Evolutionary conservation across 2,113 vertebrate species (phyloP).

Genomic region (Eretmochelys imbricata): DNA sequence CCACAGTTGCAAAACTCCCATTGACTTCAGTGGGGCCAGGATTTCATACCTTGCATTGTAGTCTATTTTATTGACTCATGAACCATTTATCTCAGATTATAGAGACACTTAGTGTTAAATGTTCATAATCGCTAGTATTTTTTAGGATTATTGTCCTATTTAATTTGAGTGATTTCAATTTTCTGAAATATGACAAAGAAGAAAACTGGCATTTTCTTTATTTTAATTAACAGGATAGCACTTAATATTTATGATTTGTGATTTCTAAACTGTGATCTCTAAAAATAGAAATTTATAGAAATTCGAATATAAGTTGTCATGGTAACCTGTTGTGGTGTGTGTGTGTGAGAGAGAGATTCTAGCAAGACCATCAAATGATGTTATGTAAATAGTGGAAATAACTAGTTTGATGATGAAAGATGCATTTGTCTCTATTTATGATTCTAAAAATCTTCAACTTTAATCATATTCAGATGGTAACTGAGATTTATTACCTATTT

Average conservation of each 20-base stretch:
- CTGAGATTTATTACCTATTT: not conserved
- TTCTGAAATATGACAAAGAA: not conserved
- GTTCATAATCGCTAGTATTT: slow-evolving; percentile 18
- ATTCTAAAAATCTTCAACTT: not conserved
- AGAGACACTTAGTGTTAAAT: slow-evolving; percentile 22
- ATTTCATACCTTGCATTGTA: not conserved
- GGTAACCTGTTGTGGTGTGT: slow-evolving; percentile 76
- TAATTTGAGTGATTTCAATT: slow-evolving; percentile 21
- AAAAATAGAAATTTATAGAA: slow-evolving; percentile 81
- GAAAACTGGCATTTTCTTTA: slow-evolving; percentile 14
- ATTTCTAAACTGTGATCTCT: slow-evolving; percentile 70
- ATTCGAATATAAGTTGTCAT: slow-evolving; percentile 81
- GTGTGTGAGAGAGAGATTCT: slow-evolving; percentile 33
- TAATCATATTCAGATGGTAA: not conserved
- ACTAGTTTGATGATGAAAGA: slow-evolving; percentile 31
- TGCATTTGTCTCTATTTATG: not conserved
- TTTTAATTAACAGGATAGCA: slow-evolving; percentile 44
- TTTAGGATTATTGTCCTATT: slow-evolving; percentile 1
- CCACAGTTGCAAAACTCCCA: slow-evolving; percentile 21
- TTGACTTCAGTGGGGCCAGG: not conserved
- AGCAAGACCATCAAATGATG: slow-evolving; percentile 66
- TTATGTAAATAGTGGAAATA: slow-evolving; percentile 68
- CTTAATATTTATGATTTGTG: slow-evolving; percentile 46
- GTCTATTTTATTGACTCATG: slow-evolving; percentile 30
- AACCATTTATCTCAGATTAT: not conserved